These are phyloP conservation scores for Pachliopta kotzebuea DNA, from an alignment of 2,888 invertebrate genomes.

Conservation along the genomic window DNA sequence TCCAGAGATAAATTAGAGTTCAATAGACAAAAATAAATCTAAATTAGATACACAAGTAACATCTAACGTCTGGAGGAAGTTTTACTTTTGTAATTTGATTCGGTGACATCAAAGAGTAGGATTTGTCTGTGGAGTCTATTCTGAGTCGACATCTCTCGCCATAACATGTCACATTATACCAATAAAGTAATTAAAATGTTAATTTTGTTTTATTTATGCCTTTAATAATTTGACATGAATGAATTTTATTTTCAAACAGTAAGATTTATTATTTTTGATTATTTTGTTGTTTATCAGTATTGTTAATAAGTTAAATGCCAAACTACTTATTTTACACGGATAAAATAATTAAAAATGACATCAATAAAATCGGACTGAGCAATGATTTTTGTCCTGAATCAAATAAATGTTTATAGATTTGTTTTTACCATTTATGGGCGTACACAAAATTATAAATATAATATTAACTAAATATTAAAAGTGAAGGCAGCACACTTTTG, in stretches of 20 bases:
- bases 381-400: no score
- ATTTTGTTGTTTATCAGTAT: conserved; percentile 3
- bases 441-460: no score
- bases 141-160: conserved; percentile 44
- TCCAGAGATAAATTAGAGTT: conserved; percentile 6
- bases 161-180: conserved; percentile 46
- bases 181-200: conserved; percentile 45
- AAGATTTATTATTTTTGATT: conserved; percentile 6
- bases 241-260: conserved; percentile 29
- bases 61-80: conserved; percentile 46
- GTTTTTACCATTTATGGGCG: no score
- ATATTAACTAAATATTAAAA: no score
- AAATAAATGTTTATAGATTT: no score
- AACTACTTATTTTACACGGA: not conserved
- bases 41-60: conserved; percentile 37
- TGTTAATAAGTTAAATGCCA: not conserved
- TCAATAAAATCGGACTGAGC: no score
- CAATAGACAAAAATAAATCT: conserved; percentile 28
- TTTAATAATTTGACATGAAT: conserved; percentile 36
- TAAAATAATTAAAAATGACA: no score
- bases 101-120: conserved; percentile 61
- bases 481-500: no score
- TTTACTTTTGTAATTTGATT: conserved; percentile 67
- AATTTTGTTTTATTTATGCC: conserved; percentile 33
- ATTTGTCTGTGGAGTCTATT: conserved; percentile 44